Base-by-base conservation (phyloP, 2,113 vertebrate genomes). In the Suncus etruscus region DNA sequence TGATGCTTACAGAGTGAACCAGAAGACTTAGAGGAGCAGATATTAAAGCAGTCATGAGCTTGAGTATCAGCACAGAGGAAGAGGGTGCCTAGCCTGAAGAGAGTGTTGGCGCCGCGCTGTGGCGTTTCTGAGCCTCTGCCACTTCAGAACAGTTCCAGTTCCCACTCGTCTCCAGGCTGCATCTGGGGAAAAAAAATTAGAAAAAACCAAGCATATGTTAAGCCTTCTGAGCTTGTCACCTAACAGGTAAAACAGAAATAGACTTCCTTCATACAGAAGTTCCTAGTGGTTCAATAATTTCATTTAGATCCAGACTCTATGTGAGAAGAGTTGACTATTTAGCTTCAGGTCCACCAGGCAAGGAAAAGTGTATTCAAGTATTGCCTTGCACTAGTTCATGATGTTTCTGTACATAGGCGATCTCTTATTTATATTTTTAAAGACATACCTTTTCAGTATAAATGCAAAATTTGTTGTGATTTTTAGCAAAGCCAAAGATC, bases 91-190 rank as follows among this genome's bases (percentile, higher is more conserved):
- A n/a, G 22, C 32, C 18, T 48, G n/a, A 61, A 74, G 91, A 92
- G 81, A 77, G 74, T 14, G 51, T 63, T 93, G 91, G 91, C n/a
- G 75, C 94, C 93, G 31, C 74, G 1, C 68, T 76, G 94, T 91
- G 93, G 93, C 51, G 27, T 4, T 25, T 8, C 1, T 11, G 29
- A 15, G 54, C 39, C 45, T 87, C 10, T 90, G 79, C 61, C 50
- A 29, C 16, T 31, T 32, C 1, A 3, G 27, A 39, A 5, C 3
- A 24, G 1, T 8, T 47, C 0, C 0, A 31, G 24, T 63, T 25
- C 47, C 47, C n/a, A 2, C 18, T 70, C 47, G 29, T 27, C 27
- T 87, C 24, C 50, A 6, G 6, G 25, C 8, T 7, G 0, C 69
- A 12, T 32, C n/a, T 76, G 14, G 24, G 22, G 47, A 58, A 11